phyloP scores from a whole-genome alignment of 2,888 invertebrate genomes.

The Heteropelma amictum region DNA sequence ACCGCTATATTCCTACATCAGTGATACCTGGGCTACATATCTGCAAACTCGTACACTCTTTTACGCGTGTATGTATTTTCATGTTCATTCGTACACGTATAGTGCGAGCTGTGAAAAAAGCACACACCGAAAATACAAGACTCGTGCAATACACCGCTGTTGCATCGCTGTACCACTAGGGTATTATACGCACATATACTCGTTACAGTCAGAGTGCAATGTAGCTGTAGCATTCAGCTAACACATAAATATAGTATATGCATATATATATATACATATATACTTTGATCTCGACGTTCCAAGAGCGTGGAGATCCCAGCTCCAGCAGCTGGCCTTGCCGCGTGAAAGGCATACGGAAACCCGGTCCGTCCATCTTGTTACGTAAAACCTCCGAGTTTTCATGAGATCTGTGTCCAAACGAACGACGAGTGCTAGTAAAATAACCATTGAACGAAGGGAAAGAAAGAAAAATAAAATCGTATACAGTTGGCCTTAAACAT shows the following conservation, averaged over 20 bases:
- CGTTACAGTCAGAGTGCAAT: constrained; percentile 13
- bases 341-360: constrained; percentile 77
- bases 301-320: constrained; percentile 52
- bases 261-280: no score
- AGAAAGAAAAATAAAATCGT: not conserved
- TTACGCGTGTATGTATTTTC: no score
- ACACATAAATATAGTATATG: constrained; percentile 58
- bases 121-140: constrained; percentile 4
- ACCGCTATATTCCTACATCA: constrained; percentile 41
- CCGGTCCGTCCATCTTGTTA: constrained; percentile 76
- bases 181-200: not conserved
- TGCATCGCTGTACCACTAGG: constrained; percentile 23
- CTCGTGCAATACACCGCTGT: constrained; percentile 33
- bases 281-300: constrained; percentile 40
- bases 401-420: constrained; percentile 60
- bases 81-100: no score
- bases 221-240: constrained; percentile 36
- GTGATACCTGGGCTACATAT: constrained; percentile 32
- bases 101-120: not conserved
- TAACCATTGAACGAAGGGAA: not conserved
- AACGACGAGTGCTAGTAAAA: constrained; percentile 7
- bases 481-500: no score
- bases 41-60: constrained; percentile 1
- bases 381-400: constrained; percentile 74
- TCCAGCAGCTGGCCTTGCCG: constrained; percentile 71